Evolutionary conservation across 2,888 invertebrate genomes (phyloP).

Genomic region (Eudasyphora cyanicolor): DNA sequence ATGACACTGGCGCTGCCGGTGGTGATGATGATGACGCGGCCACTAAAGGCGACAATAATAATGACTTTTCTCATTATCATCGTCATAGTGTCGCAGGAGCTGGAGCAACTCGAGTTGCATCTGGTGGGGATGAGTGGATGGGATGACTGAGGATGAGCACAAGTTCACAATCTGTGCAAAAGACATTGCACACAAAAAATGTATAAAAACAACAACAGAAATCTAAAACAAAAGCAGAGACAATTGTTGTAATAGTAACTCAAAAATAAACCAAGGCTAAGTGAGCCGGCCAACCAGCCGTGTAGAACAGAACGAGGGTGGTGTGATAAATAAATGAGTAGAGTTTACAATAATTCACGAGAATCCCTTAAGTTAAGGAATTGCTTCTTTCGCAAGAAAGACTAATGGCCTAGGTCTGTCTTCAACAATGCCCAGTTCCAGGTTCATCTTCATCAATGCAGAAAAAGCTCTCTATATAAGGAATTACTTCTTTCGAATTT

Average conservation of each 20-base stretch:
- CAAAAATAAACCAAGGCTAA: conserved; percentile 29
- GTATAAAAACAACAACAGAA: background rate
- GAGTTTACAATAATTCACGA: no score
- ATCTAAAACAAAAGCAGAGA: conserved; percentile 18
- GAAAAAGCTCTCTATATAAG: no score
- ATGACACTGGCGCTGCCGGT: background rate
- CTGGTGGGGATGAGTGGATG: conserved; percentile 3
- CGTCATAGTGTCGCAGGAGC: no score
- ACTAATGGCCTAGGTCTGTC: no score
- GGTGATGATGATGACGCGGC: conserved; percentile 19
- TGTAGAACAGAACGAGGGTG: background rate
- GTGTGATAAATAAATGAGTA: background rate
- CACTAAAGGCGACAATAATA: background rate
- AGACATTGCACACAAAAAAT: conserved; percentile 35
- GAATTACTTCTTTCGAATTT: no score
- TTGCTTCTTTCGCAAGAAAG: no score
- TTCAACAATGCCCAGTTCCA: no score
- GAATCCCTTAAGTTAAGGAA: no score
- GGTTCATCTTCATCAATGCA: no score
- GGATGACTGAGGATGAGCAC: conserved; percentile 63
- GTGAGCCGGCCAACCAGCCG: background rate
- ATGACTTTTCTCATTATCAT: conserved; percentile 35
- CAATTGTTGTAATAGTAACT: conserved; percentile 47
- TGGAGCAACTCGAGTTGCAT: no score
- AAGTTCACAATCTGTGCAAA: conserved; percentile 61